phyloP scores from a whole-genome alignment of 2,888 invertebrate genomes.

The Diarsia brunnea region DNA sequence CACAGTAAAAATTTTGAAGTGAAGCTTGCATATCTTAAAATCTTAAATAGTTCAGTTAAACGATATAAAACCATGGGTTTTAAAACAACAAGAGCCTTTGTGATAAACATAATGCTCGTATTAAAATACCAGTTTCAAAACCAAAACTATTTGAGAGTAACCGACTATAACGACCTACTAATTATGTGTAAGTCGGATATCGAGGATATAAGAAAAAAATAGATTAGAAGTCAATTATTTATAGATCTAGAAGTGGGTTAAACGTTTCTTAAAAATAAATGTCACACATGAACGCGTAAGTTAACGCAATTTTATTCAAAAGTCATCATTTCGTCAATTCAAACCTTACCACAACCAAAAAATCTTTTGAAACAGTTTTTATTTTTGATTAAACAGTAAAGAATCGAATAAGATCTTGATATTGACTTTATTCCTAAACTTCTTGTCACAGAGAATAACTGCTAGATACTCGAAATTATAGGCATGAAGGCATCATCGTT shows the following conservation, averaged over 20 bases:
- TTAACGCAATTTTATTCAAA: constrained; percentile 7
- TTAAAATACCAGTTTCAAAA: neutral
- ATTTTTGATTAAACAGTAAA: neutral
- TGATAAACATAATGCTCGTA: neutral
- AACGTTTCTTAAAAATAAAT: constrained; percentile 16
- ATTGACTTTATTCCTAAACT: neutral
- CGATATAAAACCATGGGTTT: neutral
- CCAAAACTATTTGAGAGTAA: neutral
- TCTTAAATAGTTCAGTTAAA: too few relatives aligned
- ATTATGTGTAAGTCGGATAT: constrained; percentile 4
- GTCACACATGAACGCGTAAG: neutral
- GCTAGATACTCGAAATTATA: constrained; percentile 2
- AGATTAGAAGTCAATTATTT: constrained; percentile 17
- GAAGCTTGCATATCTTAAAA: too few relatives aligned
- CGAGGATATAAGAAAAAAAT: constrained; percentile 6
- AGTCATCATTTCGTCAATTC: constrained; percentile 26
- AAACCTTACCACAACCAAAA: neutral
- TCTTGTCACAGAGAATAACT: neutral
- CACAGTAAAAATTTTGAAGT: neutral
- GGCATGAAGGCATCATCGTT: constrained; percentile 15
- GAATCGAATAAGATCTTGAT: neutral
- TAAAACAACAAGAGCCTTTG: neutral
- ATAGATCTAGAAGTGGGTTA: constrained; percentile 15
- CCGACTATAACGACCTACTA: constrained; percentile 11
- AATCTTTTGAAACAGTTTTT: neutral